phyloP scores from a whole-genome alignment of 1,140 invertebrate genomes.

The Drosophila seguyi region DNA sequence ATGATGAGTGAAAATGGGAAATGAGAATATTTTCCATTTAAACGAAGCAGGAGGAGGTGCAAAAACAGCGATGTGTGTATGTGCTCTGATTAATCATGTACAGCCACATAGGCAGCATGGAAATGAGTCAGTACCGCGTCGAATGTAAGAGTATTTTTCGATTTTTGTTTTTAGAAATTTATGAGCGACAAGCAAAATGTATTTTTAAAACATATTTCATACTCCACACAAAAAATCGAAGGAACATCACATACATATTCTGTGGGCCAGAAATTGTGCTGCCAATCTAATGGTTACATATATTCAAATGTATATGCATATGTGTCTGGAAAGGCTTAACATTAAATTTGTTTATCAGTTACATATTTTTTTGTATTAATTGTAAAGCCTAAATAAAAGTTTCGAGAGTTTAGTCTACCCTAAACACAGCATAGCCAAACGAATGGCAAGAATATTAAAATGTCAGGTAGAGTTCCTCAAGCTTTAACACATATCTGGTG shows the following conservation, averaged over 20 bases:
- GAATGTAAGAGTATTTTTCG: slow-evolving; percentile 62
- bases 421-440: background rate
- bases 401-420: background rate
- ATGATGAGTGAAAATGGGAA: slow-evolving; percentile 78
- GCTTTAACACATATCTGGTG: slow-evolving; percentile 12
- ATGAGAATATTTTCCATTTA: slow-evolving; percentile 56
- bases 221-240: slow-evolving; percentile 55
- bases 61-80: slow-evolving; percentile 24
- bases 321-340: background rate
- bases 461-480: slow-evolving; percentile 25
- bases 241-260: slow-evolving; percentile 18
- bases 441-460: slow-evolving; percentile 10
- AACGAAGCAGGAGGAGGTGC: background rate
- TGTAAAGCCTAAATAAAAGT: background rate
- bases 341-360: background rate
- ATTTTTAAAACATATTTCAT: slow-evolving; percentile 74
- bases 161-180: slow-evolving; percentile 69
- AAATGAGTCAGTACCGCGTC: slow-evolving; percentile 51
- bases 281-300: slow-evolving; percentile 6
- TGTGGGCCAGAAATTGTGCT: slow-evolving; percentile 11
- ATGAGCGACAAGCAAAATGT: slow-evolving; percentile 70
- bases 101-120: slow-evolving; percentile 41
- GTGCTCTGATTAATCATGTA: slow-evolving; percentile 53
- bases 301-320: background rate
- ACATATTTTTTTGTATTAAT: background rate